Conservation (phyloP, 2,797 vertebrate genomes). For the Bradypodion ventrale region DNA sequence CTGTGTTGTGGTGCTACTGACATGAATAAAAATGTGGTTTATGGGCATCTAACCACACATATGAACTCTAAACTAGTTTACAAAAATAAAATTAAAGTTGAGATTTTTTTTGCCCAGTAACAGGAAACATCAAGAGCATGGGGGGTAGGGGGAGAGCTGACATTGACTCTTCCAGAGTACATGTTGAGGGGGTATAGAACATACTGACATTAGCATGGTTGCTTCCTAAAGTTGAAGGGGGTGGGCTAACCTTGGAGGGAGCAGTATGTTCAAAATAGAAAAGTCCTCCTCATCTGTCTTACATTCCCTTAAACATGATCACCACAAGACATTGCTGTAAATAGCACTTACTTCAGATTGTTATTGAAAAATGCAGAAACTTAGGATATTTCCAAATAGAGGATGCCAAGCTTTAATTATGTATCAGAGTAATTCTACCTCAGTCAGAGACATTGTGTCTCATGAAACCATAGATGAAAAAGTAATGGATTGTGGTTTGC, state of each 20-base stretch:
- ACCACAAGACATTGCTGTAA: background rate
- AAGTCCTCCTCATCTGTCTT: background rate
- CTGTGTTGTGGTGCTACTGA: no score
- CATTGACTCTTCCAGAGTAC: no score
- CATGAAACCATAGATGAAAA: background rate
- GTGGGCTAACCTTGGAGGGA: background rate
- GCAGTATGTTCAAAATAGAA: background rate
- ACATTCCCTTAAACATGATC: background rate
- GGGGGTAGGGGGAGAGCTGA: no score
- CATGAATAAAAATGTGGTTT: no score
- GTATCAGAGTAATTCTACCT: background rate
- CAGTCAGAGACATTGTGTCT: background rate
- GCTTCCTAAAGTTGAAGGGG: background rate
- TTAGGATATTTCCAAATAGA: conserved; percentile 22
- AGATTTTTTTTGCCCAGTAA: no score
- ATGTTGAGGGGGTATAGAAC: no score
- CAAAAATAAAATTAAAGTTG: no score
- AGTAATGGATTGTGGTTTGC: background rate
- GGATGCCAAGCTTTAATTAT: conserved; percentile 18
- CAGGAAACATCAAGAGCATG: no score
- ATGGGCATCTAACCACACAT: no score
- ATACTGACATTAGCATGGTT: no score
- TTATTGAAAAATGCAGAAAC: background rate
- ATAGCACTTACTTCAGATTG: background rate
- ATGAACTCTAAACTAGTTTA: no score